Evolutionary conservation across 2,797 vertebrate species (phyloP), one percentile per base, ranked within the genome.

Genomic region (Tarsius wallacei): DNA sequence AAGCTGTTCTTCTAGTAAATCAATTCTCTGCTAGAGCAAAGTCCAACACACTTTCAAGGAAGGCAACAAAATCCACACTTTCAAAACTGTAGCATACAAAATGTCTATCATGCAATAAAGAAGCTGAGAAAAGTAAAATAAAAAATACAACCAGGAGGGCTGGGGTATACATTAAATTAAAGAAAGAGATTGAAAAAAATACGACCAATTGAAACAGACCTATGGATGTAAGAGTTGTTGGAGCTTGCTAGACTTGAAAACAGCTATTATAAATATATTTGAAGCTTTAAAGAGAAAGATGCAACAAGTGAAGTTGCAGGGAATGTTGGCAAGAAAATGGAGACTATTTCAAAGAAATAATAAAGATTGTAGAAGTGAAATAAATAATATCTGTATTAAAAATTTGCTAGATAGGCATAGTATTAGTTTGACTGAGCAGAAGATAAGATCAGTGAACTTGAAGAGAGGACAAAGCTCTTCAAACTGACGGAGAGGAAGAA

Each of bases 221-320:
- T 13, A 73, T 82, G 51, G 55, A 61, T 87, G 26, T 71, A 12
- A 73, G 42, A 61, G 36, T 26, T 74, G 1, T 73, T 88, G 49
- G 26, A 64, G 88, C 42, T 81, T 74, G 12, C 17, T 53, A 82
- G 53, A n/a, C 19, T 82, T 82, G n/a, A 64, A 64, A 82, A 70
- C 6, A 49, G 3, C 15, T 33, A 66, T 87, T 74, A 49, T 9
- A 22, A 57, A 33, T 16, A 59, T 88, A 16, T 53, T 82, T 5
- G 74, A 82, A 7, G 16, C 84, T 90, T 90, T 90, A 90, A 83
- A 61, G 70, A 74, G 82, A 74, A 74, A 47, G 17, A 66, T 11
- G 28, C 21, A 76, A 87, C 1, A 17, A 64, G 2, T 76, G 26
- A 66, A 68, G 7, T 59, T 59, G 36, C 59, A 59, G 51, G 51